Evolutionary conservation across 2,113 vertebrate genomes (phyloP), one percentile per base, ranked within the genome.

Genomic region (Protomyctophum bolini): DNA sequence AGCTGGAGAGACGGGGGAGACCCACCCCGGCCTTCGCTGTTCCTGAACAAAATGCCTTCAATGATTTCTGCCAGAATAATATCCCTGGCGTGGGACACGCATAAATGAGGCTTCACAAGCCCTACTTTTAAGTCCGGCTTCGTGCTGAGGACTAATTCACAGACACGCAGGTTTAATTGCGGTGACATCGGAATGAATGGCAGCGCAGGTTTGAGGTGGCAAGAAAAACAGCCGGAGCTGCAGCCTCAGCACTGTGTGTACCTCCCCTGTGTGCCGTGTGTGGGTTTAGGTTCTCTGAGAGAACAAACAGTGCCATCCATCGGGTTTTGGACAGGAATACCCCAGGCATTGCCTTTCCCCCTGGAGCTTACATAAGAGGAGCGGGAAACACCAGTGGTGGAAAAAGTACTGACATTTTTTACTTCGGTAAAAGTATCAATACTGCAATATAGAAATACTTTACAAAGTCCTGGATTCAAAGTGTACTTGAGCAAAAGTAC

Each of bases 161-260:
- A 12, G 45, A 14, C 68, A 54, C 63, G 58, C 45, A 68, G 29
- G 48, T 51, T 71, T 81, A 88, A 89, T 90, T 90, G 86, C 84
- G 75, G 56, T 75, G 85, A 86, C 87, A 79, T 49, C 49, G 67
- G 71, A 81, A 75, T 49, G 70, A 82, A 87, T 4, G 4, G 62
- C 55, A 70, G 85, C 76, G 82, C 81, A 79, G 67, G 61, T 81
- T 72, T 79, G 73, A 89, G 84, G 81, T 88, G 80, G 84, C 74
- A 86, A 72, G 58, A 81, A 85, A 83, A 89, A 86, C 79, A 83
- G 57, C 64, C 81, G 67, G 12, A 49, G 58, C 80, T 62, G 76
- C 41, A 41, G 33, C 75, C 74, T 73, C 0, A 21, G 70, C 54
- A 76, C 67, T 71, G 72, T 14, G n/a, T 59, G 76, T 80, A 41